Conservation (phyloP, 2,888 invertebrate genomes). For the Drepana falcataria region DNA sequence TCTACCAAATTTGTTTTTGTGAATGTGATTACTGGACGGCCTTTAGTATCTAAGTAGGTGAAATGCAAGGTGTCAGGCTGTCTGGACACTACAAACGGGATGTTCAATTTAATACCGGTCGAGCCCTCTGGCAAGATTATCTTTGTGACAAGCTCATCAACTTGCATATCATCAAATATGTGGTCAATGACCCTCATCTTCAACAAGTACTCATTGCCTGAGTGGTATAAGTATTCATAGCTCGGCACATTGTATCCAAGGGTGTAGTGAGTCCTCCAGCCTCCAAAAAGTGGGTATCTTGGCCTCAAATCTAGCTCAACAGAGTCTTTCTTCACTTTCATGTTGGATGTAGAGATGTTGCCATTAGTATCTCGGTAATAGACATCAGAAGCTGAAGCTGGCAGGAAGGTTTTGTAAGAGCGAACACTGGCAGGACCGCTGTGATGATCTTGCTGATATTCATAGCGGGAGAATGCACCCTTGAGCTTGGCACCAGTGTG, state of each 20-base stretch:
- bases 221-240: slow-evolving; percentile 94
- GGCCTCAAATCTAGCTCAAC: slow-evolving; percentile 98
- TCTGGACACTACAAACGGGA: slow-evolving; percentile 89
- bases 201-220: slow-evolving; percentile 87
- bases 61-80: slow-evolving; percentile 87
- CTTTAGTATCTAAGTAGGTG: slow-evolving; percentile 97
- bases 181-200: slow-evolving; percentile 98
- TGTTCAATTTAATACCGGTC: slow-evolving; percentile 86
- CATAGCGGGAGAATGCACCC: slow-evolving; percentile 97
- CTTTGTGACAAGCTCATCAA: slow-evolving; percentile 92
- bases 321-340: slow-evolving; percentile 91
- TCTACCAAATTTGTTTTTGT: slow-evolving; percentile 93
- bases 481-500: slow-evolving; percentile 96
- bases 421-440: slow-evolving; percentile 93
- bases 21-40: slow-evolving; percentile 92
- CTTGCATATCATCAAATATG: slow-evolving; percentile 96
- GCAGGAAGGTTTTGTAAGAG: slow-evolving; percentile 91
- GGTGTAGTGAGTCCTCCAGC: slow-evolving; percentile 98
- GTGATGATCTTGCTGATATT: slow-evolving; percentile 95
- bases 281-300: slow-evolving; percentile 98
- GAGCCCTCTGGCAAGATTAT: slow-evolving; percentile 97
- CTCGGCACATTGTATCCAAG: slow-evolving; percentile 98
- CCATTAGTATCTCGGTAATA: slow-evolving; percentile 99
- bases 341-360: slow-evolving; percentile 98
- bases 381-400: slow-evolving; percentile 94